Conservation (phyloP, 1,140 invertebrate genomes). For the Drosophila littoralis region DNA sequence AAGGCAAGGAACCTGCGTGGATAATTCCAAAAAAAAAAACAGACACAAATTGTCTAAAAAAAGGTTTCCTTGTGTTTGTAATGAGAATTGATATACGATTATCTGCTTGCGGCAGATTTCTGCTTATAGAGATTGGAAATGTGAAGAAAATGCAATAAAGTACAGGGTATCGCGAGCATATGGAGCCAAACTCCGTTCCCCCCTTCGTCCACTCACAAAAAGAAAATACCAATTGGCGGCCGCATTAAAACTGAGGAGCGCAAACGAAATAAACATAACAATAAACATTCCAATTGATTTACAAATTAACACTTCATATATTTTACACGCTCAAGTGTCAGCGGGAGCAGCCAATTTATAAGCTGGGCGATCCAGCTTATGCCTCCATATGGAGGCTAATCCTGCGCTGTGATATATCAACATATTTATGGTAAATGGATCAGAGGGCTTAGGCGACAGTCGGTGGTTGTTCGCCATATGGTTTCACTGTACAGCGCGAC, state of each 20-base stretch:
- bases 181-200: no score
- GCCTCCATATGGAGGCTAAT: slow-evolving; percentile 81
- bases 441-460: slow-evolving; percentile 62
- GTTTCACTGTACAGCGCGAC: slow-evolving; percentile 35
- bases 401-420: slow-evolving; percentile 82
- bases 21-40: not conserved
- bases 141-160: no score
- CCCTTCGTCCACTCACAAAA: no score
- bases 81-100: no score
- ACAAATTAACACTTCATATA: slow-evolving; percentile 82
- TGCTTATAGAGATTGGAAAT: no score
- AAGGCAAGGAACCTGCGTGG: slow-evolving; percentile 7
- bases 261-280: slow-evolving; percentile 63
- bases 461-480: slow-evolving; percentile 70
- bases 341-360: slow-evolving; percentile 30
- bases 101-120: no score
- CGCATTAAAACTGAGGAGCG: slow-evolving; percentile 56
- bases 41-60: not conserved
- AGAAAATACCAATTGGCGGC: slow-evolving; percentile 53
- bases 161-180: no score
- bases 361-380: not conserved
- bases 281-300: slow-evolving; percentile 67
- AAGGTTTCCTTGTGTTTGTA: no score
- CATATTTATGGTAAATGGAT: slow-evolving; percentile 83
- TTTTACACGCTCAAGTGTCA: slow-evolving; percentile 55